phyloP scores from a whole-genome alignment of 2,888 invertebrate species.

The Drosophila merina region DNA sequence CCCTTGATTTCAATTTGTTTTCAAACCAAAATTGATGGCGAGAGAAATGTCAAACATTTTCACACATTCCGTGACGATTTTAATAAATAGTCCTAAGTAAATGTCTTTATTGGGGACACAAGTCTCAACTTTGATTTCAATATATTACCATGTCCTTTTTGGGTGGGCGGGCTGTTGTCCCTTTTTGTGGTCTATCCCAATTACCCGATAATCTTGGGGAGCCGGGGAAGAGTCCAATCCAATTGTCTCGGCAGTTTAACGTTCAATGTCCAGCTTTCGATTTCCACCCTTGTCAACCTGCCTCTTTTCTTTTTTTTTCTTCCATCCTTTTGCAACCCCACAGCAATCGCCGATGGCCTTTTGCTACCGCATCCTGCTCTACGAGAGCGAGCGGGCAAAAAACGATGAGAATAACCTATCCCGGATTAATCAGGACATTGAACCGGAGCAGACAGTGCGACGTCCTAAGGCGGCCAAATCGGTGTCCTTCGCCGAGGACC shows the following conservation, averaged over 20 bases:
- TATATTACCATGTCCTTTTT: conserved; percentile 19
- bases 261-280: conserved; percentile 15
- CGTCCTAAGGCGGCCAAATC: conserved; percentile 56
- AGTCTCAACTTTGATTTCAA: conserved; percentile 3
- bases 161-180: conserved; percentile 19
- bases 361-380: conserved; percentile 86
- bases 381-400: conserved; percentile 61
- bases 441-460: conserved; percentile 35
- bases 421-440: conserved; percentile 64
- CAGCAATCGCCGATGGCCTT: conserved; percentile 88
- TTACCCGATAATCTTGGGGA: conserved; percentile 21
- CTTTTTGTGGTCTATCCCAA: conserved; percentile 39
- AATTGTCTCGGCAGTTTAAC: conserved; percentile 59
- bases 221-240: conserved; percentile 28
- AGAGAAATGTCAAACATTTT: neutral
- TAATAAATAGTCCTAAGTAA: conserved; percentile 2
- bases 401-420: conserved; percentile 62
- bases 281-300: conserved; percentile 27
- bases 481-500: conserved; percentile 68
- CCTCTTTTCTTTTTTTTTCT: conserved; percentile 3
- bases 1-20: neutral
- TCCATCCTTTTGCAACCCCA: neutral
- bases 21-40: neutral
- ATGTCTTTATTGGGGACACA: neutral
- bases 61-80: neutral